Evolutionary conservation across 2,797 vertebrate genomes (phyloP).

Genomic region (Halcyon badia): DNA sequence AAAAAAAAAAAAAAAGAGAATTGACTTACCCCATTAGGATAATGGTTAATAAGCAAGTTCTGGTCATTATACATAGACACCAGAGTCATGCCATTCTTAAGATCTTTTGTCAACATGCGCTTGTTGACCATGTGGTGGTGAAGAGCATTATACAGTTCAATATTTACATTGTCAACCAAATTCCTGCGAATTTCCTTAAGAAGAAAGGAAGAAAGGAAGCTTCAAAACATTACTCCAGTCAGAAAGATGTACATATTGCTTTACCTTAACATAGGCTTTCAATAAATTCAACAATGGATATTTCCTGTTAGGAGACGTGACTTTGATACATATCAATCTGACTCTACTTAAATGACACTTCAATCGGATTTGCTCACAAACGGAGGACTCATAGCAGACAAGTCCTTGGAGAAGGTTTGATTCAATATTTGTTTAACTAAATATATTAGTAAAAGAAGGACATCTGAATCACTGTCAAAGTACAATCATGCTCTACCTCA

Average conservation of each 20-base stretch:
- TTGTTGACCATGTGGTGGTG: conserved; percentile 96
- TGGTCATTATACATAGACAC: conserved; percentile 94
- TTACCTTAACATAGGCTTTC: neutral
- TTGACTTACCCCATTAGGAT: conserved; percentile 93
- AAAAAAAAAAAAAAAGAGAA: neutral
- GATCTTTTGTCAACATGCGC: conserved; percentile 94
- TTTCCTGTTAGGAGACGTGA: rapidly evolving
- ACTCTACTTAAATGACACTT: neutral
- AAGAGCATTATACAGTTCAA: conserved; percentile 95
- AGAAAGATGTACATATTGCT: neutral
- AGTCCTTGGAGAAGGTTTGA: neutral
- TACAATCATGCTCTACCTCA: neutral
- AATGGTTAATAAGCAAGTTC: conserved; percentile 92
- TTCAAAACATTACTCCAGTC: neutral
- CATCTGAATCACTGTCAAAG: neutral
- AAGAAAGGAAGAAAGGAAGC: neutral
- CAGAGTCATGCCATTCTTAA: conserved; percentile 90
- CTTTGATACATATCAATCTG: neutral
- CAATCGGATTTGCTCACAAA: neutral
- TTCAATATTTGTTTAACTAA: neutral
- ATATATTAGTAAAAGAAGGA: neutral
- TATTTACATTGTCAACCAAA: conserved; percentile 95
- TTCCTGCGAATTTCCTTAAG: conserved; percentile 85
- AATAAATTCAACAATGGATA: neutral
- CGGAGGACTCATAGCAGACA: neutral